phyloP scores from a whole-genome alignment of 1,140 invertebrate species.

The Sweltsa coloradensis region DNA sequence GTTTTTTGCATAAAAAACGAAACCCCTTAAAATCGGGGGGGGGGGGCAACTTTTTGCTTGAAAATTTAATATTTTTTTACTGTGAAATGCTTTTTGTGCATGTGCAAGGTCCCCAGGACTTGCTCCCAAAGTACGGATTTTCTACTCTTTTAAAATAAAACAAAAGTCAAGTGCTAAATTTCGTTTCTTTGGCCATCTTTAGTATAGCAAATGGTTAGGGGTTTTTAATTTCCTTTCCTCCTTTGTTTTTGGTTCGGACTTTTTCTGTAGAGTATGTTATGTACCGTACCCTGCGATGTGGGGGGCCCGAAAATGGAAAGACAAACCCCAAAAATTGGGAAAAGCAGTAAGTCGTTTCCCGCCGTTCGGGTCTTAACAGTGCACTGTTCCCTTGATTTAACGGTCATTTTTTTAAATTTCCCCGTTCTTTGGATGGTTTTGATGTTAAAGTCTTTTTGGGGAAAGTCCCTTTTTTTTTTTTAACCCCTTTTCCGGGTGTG shows the following conservation, averaged over 20 bases:
- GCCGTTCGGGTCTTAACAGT: background rate
- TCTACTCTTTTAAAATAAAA: background rate
- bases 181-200: background rate
- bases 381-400: background rate
- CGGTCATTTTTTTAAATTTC: background rate
- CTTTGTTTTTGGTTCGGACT: background rate
- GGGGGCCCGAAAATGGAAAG: background rate
- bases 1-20: background rate
- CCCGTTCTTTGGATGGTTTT: background rate
- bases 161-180: background rate
- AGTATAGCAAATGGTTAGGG: constrained; percentile 3
- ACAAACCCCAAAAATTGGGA: background rate
- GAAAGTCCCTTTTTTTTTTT: background rate
- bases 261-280: background rate
- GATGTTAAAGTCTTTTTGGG: background rate
- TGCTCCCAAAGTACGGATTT: constrained; percentile 1
- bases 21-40: too few relatives aligned
- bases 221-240: constrained; percentile 3
- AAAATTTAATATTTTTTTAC: background rate
- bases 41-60: background rate
- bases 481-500: background rate
- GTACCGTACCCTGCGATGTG: background rate
- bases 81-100: too few relatives aligned
- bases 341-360: constrained; percentile 3
- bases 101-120: constrained; percentile 1